Evolutionary conservation across 2,888 invertebrate genomes (phyloP).

Genomic region (Troides aeacus): DNA sequence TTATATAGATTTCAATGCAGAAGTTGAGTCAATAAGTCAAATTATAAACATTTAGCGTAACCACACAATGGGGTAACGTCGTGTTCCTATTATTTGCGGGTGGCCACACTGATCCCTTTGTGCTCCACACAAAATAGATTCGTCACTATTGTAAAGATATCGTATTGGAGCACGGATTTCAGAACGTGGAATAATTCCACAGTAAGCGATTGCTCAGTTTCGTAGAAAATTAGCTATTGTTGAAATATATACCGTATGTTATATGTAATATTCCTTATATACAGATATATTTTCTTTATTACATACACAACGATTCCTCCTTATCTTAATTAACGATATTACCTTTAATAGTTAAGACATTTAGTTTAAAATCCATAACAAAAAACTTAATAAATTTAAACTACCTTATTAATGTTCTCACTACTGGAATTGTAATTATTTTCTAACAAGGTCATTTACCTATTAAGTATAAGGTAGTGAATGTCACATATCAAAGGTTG

Average conservation of each 20-base stretch:
- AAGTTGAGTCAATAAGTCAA: conserved; percentile 51
- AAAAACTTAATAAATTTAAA: too few relatives aligned
- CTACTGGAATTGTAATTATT: too few relatives aligned
- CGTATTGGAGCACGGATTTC: conserved; percentile 38
- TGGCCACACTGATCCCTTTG: conserved; percentile 60
- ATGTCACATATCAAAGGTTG: too few relatives aligned
- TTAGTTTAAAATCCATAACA: too few relatives aligned
- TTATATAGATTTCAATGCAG: conserved; percentile 18
- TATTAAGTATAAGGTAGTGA: too few relatives aligned
- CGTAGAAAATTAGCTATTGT: conserved; percentile 28
- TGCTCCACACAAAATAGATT: conserved; percentile 55
- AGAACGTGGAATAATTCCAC: conserved; percentile 36
- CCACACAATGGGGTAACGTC: conserved; percentile 52
- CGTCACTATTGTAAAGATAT: conserved; percentile 57
- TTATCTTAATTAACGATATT: too few relatives aligned
- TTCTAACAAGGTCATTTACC: too few relatives aligned
- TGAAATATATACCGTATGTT: conserved; percentile 6
- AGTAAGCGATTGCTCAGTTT: conserved; percentile 35
- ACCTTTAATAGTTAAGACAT: too few relatives aligned
- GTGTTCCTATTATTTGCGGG: conserved; percentile 62
- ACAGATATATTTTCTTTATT: too few relatives aligned
- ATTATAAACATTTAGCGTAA: conserved; percentile 50
- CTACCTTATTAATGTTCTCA: too few relatives aligned
- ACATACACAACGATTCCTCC: too few relatives aligned
- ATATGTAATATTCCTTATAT: neutral